phyloP scores from a whole-genome alignment of 2,113 vertebrate genomes.

The Melanotaenia duboulayi region DNA sequence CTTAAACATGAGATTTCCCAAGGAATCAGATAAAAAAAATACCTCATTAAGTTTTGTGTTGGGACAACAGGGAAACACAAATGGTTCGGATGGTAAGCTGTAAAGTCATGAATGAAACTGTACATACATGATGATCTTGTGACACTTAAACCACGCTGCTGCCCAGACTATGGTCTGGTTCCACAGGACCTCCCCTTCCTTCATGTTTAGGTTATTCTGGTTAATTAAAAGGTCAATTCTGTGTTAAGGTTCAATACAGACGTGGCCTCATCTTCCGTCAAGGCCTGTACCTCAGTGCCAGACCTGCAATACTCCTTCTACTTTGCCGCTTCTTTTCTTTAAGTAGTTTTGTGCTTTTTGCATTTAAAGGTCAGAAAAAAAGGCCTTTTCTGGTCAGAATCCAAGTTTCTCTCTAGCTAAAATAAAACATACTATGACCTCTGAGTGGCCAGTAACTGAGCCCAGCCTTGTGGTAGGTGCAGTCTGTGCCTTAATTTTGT shows the following conservation, averaged over 20 bases:
- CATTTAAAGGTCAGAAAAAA: not conserved
- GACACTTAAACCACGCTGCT: not conserved
- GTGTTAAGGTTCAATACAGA: too few relatives aligned
- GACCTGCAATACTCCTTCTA: not conserved
- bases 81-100: not conserved
- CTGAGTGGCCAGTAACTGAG: too few relatives aligned
- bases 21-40: not conserved
- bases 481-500: not conserved
- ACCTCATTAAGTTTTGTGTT: not conserved
- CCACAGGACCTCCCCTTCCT: too few relatives aligned
- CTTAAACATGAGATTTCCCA: not conserved
- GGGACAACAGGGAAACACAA: not conserved
- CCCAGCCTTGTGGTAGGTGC: not conserved
- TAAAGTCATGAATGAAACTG: constrained; percentile 6
- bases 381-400: too few relatives aligned
- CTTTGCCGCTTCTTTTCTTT: not conserved
- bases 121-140: not conserved
- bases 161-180: not conserved
- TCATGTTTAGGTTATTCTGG: too few relatives aligned
- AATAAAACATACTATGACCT: too few relatives aligned
- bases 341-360: not conserved
- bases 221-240: too few relatives aligned
- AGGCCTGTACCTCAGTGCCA: not conserved
- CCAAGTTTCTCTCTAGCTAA: too few relatives aligned
- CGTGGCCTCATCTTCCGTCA: too few relatives aligned